Percentiles rank a stretch among this genome's conserved stretches.
These are phyloP conservation scores for Zapus hudsonius DNA, from an alignment of 2,113 vertebrate species.

Conservation along the genomic window DNA sequence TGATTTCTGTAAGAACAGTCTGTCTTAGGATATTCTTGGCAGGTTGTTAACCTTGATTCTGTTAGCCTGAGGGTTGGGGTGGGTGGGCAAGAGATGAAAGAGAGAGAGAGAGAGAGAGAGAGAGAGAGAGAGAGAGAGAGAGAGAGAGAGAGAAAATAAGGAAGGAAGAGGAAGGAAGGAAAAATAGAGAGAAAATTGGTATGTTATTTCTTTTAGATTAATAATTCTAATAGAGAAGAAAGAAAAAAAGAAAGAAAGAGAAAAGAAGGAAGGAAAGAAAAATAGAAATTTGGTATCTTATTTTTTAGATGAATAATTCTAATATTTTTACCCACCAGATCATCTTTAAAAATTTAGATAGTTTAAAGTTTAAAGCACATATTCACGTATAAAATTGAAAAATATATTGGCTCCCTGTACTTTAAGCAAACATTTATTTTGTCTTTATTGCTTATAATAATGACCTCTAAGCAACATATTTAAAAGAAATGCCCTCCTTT, in stretches of 20 bases:
- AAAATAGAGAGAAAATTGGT: background rate
- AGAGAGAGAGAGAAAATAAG: no score
- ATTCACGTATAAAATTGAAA: background rate
- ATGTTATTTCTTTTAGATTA: background rate
- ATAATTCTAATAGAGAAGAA: background rate
- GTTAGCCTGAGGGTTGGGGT: background rate
- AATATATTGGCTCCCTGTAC: background rate
- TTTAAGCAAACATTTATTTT: background rate
- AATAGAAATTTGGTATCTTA: background rate
- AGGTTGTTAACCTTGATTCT: slow-evolving; percentile 14
- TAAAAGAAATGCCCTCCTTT: background rate
- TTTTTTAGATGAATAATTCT: slow-evolving; percentile 30
- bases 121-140: background rate
- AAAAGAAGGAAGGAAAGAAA: no score
- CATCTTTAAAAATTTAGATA: background rate
- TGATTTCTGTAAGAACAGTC: slow-evolving; percentile 31
- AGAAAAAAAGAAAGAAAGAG: no score
- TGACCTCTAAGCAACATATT: background rate
- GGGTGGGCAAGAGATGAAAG: background rate
- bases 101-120: background rate
- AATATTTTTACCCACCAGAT: background rate
- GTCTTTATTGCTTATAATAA: background rate
- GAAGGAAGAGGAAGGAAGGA: no score
- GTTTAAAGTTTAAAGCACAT: background rate
- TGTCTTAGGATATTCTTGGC: slow-evolving; percentile 45